A percentile compares a stretch with the other conserved stretches of the same genome.
Conservation (phyloP, 2,797 vertebrate species). For the Hoplostethus atlanticus region DNA sequence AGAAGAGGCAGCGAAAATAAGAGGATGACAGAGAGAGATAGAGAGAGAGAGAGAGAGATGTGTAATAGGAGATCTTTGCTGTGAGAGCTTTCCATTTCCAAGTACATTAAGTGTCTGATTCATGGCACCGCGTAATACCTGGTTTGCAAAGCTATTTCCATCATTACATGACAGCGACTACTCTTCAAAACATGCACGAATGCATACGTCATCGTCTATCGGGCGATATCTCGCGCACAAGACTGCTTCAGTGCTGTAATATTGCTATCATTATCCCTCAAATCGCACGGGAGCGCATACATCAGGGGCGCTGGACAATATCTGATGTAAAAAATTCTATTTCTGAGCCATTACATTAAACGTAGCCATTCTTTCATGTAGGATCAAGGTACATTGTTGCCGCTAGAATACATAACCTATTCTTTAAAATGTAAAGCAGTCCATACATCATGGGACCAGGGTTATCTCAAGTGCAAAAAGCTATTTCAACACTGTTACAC, state of each 20-base stretch:
- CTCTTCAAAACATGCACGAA: slow-evolving; percentile 50
- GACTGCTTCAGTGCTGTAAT: slow-evolving; percentile 48
- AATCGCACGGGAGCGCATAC: slow-evolving; percentile 10
- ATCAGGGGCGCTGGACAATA: slow-evolving; percentile 16
- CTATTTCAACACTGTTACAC: slow-evolving; percentile 13
- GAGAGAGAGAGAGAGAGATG: slow-evolving; percentile 22
- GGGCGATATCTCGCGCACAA: slow-evolving; percentile 57
- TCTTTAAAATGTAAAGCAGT: slow-evolving; percentile 14
- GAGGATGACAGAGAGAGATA: not conserved
- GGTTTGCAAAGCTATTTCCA: slow-evolving; percentile 54
- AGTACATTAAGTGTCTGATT: slow-evolving; percentile 67
- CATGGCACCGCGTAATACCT: slow-evolving; percentile 61
- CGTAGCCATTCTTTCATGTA: slow-evolving; percentile 34
- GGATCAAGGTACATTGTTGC: slow-evolving; percentile 9
- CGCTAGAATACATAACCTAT: slow-evolving; percentile 13
- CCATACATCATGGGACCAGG: slow-evolving; percentile 18
- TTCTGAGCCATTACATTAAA: not conserved
- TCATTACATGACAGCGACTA: slow-evolving; percentile 62
- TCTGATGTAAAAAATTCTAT: slow-evolving; percentile 13
- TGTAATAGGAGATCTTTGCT: slow-evolving; percentile 59
- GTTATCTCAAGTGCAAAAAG: slow-evolving; percentile 22
- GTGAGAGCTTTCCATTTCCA: slow-evolving; percentile 18
- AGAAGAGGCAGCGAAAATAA: slow-evolving; percentile 1
- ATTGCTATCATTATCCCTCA: slow-evolving; percentile 34
- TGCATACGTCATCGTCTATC: slow-evolving; percentile 57